Conservation (phyloP, 1,140 invertebrate genomes). For the Phthorimaea operculella region DNA sequence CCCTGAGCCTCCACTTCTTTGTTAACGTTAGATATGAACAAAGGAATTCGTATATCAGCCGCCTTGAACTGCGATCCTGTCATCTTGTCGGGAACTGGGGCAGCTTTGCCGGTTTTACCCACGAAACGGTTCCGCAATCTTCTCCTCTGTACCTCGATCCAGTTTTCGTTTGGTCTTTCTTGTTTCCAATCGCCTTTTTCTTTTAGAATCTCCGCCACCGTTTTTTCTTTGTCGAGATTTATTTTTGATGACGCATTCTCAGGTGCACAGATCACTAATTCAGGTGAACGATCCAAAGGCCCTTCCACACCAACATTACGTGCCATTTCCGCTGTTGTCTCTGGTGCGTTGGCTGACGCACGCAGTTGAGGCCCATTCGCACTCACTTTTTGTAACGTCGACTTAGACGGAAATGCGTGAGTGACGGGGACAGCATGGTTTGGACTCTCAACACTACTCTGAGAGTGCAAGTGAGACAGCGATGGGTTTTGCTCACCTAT, state of each 20-base stretch:
- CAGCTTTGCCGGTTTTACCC: not conserved
- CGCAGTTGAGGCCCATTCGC: not conserved
- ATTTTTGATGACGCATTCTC: not conserved
- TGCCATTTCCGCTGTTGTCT: no score
- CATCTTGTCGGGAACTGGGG: not conserved
- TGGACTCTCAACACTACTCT: no score
- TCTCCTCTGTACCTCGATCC: not conserved
- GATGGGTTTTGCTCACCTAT: no score
- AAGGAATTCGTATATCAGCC: conserved; percentile 2
- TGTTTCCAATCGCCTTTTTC: not conserved
- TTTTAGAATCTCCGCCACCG: not conserved
- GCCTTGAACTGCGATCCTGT: not conserved
- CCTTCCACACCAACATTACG: no score
- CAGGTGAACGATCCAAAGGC: no score
- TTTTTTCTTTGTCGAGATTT: not conserved
- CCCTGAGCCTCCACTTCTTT: not conserved
- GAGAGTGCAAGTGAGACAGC: no score
- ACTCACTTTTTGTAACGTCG: not conserved
- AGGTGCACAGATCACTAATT: no score
- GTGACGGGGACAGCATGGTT: not conserved
- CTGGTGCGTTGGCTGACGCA: no score
- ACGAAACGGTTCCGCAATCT: not conserved
- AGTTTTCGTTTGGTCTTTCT: not conserved
- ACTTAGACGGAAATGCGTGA: not conserved
- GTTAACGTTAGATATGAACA: conserved; percentile 3